phyloP scores from a whole-genome alignment of 2,113 vertebrate genomes.

The Scytalopus superciliaris region DNA sequence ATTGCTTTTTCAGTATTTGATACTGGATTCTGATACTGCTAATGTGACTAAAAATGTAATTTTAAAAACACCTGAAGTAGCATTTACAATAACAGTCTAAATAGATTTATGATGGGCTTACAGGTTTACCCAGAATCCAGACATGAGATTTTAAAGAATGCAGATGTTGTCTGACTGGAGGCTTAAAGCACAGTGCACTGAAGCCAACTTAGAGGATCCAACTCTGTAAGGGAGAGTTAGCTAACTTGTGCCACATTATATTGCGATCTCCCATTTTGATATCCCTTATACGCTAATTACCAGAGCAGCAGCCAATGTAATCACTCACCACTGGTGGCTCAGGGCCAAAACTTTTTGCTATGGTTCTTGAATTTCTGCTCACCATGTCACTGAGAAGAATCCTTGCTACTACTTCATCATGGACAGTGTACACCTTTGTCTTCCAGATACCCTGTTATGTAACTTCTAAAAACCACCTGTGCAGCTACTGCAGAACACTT shows the following conservation, averaged over 20 bases:
- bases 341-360: neutral
- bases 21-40: constrained; percentile 35
- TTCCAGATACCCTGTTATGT: neutral
- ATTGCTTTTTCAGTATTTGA: constrained; percentile 60
- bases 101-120: neutral
- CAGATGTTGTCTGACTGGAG: neutral
- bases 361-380: constrained; percentile 1
- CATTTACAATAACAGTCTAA: constrained; percentile 47
- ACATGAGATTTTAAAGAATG: neutral
- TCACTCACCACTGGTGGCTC: neutral
- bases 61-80: constrained; percentile 59
- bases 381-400: neutral
- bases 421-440: neutral
- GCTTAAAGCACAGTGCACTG: neutral
- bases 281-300: neutral
- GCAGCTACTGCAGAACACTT: neutral
- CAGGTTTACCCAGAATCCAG: neutral
- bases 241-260: neutral
- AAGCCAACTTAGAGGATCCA: neutral
- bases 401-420: neutral
- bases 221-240: neutral
- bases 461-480: neutral
- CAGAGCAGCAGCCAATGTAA: neutral
- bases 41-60: constrained; percentile 56
- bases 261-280: neutral